Conservation (phyloP, 1,140 invertebrate genomes). For the Scylla paramamosain region DNA sequence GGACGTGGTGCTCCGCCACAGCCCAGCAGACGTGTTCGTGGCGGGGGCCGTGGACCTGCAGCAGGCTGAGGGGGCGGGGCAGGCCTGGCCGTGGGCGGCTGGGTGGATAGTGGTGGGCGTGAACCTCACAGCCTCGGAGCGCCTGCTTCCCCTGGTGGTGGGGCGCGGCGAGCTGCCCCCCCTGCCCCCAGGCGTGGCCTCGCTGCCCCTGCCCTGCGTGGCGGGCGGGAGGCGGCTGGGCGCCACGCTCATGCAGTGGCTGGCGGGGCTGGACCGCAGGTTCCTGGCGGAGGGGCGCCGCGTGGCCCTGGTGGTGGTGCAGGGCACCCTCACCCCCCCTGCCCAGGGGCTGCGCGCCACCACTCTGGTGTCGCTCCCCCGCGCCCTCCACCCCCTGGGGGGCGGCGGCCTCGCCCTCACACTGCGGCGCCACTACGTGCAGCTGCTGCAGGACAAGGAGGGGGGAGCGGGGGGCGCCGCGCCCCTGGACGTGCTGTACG, state of each 20-base stretch:
- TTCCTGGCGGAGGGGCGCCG: neutral
- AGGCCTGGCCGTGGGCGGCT: neutral
- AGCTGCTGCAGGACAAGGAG: neutral
- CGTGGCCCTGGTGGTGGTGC: neutral
- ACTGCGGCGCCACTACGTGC: neutral
- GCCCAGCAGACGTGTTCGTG: neutral
- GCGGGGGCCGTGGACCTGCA: neutral
- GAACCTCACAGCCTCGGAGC: slow-evolving; percentile 43
- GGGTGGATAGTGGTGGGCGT: neutral
- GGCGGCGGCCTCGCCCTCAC: neutral
- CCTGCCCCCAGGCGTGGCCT: neutral
- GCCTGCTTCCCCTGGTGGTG: neutral
- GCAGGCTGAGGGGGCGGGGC: neutral
- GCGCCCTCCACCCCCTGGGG: neutral
- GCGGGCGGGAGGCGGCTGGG: neutral
- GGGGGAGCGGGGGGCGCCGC: neutral
- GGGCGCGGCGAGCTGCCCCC: neutral
- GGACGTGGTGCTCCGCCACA: neutral
- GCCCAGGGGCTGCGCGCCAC: neutral
- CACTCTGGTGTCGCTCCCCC: neutral
- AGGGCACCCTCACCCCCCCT: neutral
- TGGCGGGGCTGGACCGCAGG: neutral
- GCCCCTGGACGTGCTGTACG: slow-evolving; percentile 17
- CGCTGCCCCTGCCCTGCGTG: slow-evolving; percentile 1
- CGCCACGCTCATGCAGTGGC: neutral